Evolutionary conservation across 2,888 invertebrate genomes (phyloP).

Genomic region (Cryptus armator): DNA sequence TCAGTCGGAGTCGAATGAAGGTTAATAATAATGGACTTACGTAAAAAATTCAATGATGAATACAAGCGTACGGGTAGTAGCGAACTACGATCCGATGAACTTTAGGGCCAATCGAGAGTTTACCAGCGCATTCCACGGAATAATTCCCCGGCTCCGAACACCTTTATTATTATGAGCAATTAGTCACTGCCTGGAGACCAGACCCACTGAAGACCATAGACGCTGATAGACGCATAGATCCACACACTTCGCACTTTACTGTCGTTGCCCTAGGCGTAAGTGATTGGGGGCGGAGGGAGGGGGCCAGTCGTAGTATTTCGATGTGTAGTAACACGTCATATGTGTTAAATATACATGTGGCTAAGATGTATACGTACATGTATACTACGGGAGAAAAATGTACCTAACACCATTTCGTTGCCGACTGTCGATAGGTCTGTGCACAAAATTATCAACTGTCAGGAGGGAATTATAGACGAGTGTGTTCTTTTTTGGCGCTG

Average conservation of each 20-base stretch:
- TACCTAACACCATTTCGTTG: too few relatives aligned
- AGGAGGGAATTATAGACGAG: not conserved
- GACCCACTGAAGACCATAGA: slow-evolving; percentile 66
- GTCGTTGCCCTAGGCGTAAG: slow-evolving; percentile 20
- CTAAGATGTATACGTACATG: not conserved
- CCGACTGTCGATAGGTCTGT: too few relatives aligned
- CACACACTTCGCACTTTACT: slow-evolving; percentile 16
- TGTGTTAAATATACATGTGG: not conserved
- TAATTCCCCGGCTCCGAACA: slow-evolving; percentile 55
- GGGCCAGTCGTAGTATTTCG: slow-evolving; percentile 8
- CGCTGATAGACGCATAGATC: slow-evolving; percentile 30
- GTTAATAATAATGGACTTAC: slow-evolving; percentile 61
- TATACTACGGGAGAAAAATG: not conserved
- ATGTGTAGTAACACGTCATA: slow-evolving; percentile 27
- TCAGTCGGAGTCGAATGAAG: slow-evolving; percentile 25
- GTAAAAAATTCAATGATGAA: slow-evolving; percentile 46
- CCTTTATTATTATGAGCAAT: slow-evolving; percentile 70
- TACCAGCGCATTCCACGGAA: slow-evolving; percentile 66
- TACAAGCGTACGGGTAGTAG: slow-evolving; percentile 23
- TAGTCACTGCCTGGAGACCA: slow-evolving; percentile 68
- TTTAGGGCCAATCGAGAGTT: slow-evolving; percentile 49
- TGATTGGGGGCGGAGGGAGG: not conserved
- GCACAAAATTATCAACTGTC: too few relatives aligned
- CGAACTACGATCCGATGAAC: slow-evolving; percentile 39
- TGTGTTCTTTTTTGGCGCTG: not conserved